These are phyloP conservation scores for Aplochiton taeniatus DNA, from an alignment of 2,797 vertebrate species.

Conservation along the genomic window DNA sequence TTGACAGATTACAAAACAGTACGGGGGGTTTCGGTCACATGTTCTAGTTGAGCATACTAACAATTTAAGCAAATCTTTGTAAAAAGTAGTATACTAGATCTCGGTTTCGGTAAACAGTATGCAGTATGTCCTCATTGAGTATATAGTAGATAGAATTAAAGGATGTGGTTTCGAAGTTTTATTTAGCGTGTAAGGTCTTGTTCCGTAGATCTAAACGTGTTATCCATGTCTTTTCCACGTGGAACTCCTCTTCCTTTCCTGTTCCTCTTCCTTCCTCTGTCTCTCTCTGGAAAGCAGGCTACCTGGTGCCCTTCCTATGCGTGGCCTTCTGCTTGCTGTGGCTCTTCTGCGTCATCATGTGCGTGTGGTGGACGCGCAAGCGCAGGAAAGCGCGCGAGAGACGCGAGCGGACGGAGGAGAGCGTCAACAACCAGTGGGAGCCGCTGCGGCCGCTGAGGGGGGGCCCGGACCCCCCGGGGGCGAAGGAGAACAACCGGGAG, in stretches of 20 bases:
- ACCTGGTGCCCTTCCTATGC: constrained; percentile 89
- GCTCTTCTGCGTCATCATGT: constrained; percentile 87
- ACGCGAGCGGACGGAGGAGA: constrained; percentile 72
- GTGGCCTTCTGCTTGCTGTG: constrained; percentile 85
- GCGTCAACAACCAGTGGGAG: constrained; percentile 94
- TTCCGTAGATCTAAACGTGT: too few relatives aligned
- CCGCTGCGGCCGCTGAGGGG: constrained; percentile 84
- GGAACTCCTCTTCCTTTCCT: not conserved
- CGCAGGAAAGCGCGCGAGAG: constrained; percentile 96
- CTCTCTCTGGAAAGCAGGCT: constrained; percentile 70
- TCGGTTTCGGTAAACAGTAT: too few relatives aligned
- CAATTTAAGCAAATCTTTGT: too few relatives aligned
- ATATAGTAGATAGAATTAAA: too few relatives aligned
- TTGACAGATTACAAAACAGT: too few relatives aligned
- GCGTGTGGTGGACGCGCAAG: constrained; percentile 96
- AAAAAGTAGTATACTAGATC: too few relatives aligned
- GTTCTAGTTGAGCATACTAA: too few relatives aligned
- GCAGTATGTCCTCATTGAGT: too few relatives aligned
- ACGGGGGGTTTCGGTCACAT: too few relatives aligned
- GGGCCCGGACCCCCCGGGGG: constrained; percentile 73
- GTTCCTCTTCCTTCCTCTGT: not conserved
- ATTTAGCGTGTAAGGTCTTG: too few relatives aligned
- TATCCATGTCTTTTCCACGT: too few relatives aligned
- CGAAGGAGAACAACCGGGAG: constrained; percentile 87
- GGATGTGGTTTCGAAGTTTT: too few relatives aligned